A percentile compares a stretch with the other conserved stretches of the same genome.
phyloP scores from a whole-genome alignment of 1,140 invertebrate species.

The Platyscapa corneri region DNA sequence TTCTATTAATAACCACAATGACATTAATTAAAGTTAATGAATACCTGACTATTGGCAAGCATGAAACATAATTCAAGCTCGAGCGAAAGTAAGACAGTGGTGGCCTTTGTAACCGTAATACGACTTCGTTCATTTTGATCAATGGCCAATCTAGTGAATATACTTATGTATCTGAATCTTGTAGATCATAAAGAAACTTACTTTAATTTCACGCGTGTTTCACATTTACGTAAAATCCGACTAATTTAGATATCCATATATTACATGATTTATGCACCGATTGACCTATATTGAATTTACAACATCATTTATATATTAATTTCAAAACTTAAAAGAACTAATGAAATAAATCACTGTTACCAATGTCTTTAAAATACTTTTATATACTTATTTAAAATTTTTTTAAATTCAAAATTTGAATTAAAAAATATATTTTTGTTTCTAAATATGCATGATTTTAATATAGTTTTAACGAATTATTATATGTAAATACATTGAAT shows the following conservation, averaged over 20 bases:
- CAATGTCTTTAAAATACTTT: no score
- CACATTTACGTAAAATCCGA: not conserved
- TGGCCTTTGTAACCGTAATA: slow-evolving; percentile 9
- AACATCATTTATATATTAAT: no score
- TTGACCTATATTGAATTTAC: no score
- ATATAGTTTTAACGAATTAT: no score
- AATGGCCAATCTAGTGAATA: not conserved
- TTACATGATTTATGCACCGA: no score
- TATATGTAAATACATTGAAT: no score
- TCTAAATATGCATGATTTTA: no score
- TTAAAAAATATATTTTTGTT: no score
- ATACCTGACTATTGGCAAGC: slow-evolving; percentile 64
- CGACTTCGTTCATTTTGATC: not conserved
- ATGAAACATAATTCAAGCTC: slow-evolving; percentile 59
- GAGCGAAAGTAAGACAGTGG: not conserved
- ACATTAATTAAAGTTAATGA: slow-evolving; percentile 69
- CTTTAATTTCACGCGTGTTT: not conserved
- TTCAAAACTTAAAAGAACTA: no score
- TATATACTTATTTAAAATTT: no score
- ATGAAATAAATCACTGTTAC: no score
- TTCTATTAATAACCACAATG: slow-evolving; percentile 55
- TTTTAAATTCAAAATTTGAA: no score
- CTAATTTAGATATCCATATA: not conserved
- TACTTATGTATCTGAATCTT: not conserved
- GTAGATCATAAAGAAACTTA: not conserved